Evolutionary conservation across 2,888 invertebrate genomes (phyloP).

Genomic region (Tolmerus cingulatus): DNA sequence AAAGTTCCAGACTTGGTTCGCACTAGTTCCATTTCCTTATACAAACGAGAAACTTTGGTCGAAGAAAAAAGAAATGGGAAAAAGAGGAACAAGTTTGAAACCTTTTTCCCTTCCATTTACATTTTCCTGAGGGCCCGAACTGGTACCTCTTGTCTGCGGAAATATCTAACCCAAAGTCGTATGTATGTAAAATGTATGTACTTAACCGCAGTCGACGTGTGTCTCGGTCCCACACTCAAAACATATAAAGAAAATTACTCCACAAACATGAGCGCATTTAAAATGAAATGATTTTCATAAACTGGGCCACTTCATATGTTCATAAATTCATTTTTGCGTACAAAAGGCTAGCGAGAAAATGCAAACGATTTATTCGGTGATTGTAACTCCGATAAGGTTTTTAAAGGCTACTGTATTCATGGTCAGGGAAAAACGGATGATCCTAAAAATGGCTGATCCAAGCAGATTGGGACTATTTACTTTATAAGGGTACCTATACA

Average conservation of each 20-base stretch:
- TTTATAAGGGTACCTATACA: not conserved
- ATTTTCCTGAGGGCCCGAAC: not conserved
- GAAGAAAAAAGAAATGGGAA: not conserved
- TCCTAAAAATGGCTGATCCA: not conserved
- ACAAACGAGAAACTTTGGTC: constrained; percentile 4
- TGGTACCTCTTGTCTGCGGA: not conserved
- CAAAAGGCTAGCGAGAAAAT: not conserved
- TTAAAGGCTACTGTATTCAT: not conserved
- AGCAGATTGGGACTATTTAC: not conserved
- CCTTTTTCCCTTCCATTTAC: constrained; percentile 26
- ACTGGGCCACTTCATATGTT: not conserved
- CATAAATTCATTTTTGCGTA: not conserved
- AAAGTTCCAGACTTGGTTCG: not conserved
- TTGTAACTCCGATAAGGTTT: not conserved
- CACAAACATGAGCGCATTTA: not conserved
- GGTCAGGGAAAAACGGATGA: not conserved
- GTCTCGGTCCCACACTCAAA: not conserved
- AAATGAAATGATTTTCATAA: constrained; percentile 19
- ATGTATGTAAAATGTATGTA: constrained; percentile 22
- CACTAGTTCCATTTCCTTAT: constrained; percentile 5
- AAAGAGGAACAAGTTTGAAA: not conserved
- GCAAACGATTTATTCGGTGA: not conserved
- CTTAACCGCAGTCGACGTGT: not conserved
- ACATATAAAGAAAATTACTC: constrained; percentile 12
- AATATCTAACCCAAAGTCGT: constrained; percentile 9